A percentile compares a stretch with the other conserved stretches of the same genome.
Evolutionary conservation across 2,113 vertebrate genomes (phyloP).

Genomic region (Mionectes macconnelli): DNA sequence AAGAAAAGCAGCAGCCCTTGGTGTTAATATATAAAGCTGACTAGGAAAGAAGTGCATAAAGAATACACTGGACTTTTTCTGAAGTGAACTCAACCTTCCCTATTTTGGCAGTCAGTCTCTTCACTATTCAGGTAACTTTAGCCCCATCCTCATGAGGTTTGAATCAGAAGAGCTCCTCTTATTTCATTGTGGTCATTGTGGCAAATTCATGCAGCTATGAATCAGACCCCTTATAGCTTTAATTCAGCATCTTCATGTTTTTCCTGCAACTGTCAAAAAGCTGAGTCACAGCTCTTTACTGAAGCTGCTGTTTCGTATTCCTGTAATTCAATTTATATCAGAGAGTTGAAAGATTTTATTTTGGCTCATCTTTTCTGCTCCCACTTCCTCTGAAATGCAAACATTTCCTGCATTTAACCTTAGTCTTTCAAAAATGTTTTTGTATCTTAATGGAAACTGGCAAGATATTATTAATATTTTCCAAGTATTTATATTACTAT

Average conservation of each 20-base stretch:
- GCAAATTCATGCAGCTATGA: neutral
- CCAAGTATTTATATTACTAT: constrained; percentile 35
- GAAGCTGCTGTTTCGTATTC: neutral
- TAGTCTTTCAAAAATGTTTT: constrained; percentile 8
- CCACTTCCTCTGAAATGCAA: constrained; percentile 49
- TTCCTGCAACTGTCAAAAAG: neutral
- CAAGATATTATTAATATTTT: constrained; percentile 1
- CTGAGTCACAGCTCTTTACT: neutral
- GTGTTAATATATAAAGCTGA: neutral
- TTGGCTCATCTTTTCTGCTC: constrained; percentile 17
- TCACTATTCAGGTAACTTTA: neutral
- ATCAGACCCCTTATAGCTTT: neutral
- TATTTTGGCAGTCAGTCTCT: neutral
- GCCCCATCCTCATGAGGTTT: neutral
- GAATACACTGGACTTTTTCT: neutral
- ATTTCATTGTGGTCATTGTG: neutral
- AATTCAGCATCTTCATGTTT: neutral
- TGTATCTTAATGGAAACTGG: constrained; percentile 17
- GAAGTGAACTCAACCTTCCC: neutral
- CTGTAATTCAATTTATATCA: constrained; percentile 10
- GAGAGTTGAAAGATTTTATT: constrained; percentile 1
- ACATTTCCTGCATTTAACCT: constrained; percentile 49
- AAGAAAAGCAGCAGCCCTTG: neutral
- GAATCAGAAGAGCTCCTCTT: neutral
- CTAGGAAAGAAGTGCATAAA: neutral